These are phyloP conservation scores for Halictus quadricinctus DNA, from an alignment of 2,888 invertebrate species.

Conservation along the genomic window DNA sequence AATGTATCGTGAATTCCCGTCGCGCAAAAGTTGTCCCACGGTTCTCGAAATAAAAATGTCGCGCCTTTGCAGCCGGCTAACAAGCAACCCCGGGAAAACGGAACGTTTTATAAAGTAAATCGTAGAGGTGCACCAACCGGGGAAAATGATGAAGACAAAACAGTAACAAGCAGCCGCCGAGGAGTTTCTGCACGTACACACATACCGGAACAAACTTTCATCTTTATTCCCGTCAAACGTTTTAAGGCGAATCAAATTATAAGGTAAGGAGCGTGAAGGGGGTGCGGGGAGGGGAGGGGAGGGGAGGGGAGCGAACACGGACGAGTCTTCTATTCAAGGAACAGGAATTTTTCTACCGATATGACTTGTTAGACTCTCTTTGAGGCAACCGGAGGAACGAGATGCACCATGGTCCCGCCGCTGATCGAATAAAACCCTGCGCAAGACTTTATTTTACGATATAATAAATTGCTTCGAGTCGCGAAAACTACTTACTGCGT, in stretches of 20 bases:
- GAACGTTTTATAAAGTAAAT: slow-evolving; percentile 20
- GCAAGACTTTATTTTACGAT: not conserved
- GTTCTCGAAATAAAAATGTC: slow-evolving; percentile 42
- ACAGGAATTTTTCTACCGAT: slow-evolving; percentile 38
- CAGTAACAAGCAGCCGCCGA: slow-evolving; percentile 37
- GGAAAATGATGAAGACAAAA: slow-evolving; percentile 35
- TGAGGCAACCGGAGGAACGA: slow-evolving; percentile 26
- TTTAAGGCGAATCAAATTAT: slow-evolving; percentile 43
- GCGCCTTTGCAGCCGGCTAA: slow-evolving; percentile 24
- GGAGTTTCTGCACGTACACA: slow-evolving; percentile 20
- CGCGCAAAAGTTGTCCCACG: slow-evolving; percentile 40
- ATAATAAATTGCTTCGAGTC: not conserved
- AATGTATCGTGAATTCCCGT: slow-evolving; percentile 26
- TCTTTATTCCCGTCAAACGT: slow-evolving; percentile 36
- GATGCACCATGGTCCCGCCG: not conserved
- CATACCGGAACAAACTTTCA: slow-evolving; percentile 14
- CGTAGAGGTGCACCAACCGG: not conserved
- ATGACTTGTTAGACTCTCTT: slow-evolving; percentile 28
- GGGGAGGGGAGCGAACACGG: not conserved
- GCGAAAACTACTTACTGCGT: not conserved
- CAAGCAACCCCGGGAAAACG: slow-evolving; percentile 31
- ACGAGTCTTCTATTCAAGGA: slow-evolving; percentile 17
- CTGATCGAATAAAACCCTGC: not conserved
- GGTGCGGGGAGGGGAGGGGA: not conserved
- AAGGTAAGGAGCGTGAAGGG: slow-evolving; percentile 16